A percentile compares a stretch with the other conserved stretches of the same genome.
phyloP scores from a whole-genome alignment of 2,797 vertebrate species.

The Pseudochirops corinnae region DNA sequence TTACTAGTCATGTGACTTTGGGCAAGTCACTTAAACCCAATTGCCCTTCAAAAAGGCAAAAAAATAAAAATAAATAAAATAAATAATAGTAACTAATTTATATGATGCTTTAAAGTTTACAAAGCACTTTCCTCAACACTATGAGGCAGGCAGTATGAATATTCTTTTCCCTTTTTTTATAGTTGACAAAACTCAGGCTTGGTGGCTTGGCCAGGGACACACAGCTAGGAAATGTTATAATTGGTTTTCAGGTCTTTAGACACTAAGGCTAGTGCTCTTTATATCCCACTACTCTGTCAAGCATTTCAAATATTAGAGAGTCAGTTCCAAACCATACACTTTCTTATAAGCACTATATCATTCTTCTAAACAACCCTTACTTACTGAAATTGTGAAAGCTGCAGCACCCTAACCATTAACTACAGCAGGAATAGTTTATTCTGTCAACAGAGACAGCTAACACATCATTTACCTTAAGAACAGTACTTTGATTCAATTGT shows the following conservation, averaged over 20 bases:
- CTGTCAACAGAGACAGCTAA: conserved; percentile 5
- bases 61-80: too few species aligned
- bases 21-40: too few species aligned
- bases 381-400: neutral
- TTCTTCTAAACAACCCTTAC: neutral
- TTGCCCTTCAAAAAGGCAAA: too few species aligned
- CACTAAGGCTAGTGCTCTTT: neutral
- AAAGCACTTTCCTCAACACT: neutral
- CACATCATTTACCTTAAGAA: neutral
- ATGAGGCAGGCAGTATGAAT: neutral
- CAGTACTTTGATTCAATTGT: neutral
- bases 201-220: neutral
- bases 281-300: neutral
- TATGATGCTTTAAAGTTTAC: neutral
- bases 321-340: neutral
- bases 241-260: neutral
- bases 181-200: neutral
- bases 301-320: neutral
- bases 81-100: neutral
- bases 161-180: neutral
- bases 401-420: neutral
- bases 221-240: neutral
- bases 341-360: neutral
- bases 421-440: neutral
- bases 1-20: too few species aligned